Base-by-base conservation (phyloP, 2,113 vertebrate genomes). In the Tragelaphus buxtoni region DNA sequence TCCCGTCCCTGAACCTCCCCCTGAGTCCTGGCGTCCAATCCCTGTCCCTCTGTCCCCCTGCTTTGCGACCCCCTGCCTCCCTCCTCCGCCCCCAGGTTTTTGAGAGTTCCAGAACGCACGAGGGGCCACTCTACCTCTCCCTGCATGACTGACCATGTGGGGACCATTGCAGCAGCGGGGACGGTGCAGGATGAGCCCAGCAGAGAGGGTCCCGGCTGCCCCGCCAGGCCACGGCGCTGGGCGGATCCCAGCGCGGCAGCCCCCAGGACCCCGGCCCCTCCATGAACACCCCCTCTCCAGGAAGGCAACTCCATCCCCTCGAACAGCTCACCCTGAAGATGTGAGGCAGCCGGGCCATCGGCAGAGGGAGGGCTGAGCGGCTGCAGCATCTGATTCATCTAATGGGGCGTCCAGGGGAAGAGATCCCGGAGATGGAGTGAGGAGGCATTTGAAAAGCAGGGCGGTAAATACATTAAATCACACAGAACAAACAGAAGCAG, bases 21-120 rank as follows among this genome's bases (percentile, higher is more conserved):
- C 2, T 20, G 3, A 0, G 16, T 9, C 1, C 55, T 3, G 5
- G 7, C 0, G 0, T 8, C 69, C 18, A 58, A 17, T 26, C 24
- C 14, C 26, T 4, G 14, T 20, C 47, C n/a, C 1, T 17, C 85
- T 9, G 12, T 9, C 20, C 24, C 24, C 32, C 84, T 14, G 80
- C 63, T 5, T 0, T 11, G 39, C 9, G 14, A 18, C 45, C 16
- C 24, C 80, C 28, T 47, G 20, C 42, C 17, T 13, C 20, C 32
- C n/a, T 26, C 17, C 65, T 7, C 91, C 0, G 2, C 55, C 24
- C 13, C 9, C 24, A 4, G 4, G 28, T 9, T 32, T 56, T 28
- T n/a, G 20, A 85, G 42, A 9, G 5, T 9, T 9, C 47, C 69
- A 9, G 35, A 65, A 24, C 5, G 2, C 7, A 7, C 12, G 6